These are phyloP conservation scores for Hexactinellida sp. DNA, from an alignment of 37 sponge, comb jelly and placozoan genomes.

Conservation along the genomic window DNA sequence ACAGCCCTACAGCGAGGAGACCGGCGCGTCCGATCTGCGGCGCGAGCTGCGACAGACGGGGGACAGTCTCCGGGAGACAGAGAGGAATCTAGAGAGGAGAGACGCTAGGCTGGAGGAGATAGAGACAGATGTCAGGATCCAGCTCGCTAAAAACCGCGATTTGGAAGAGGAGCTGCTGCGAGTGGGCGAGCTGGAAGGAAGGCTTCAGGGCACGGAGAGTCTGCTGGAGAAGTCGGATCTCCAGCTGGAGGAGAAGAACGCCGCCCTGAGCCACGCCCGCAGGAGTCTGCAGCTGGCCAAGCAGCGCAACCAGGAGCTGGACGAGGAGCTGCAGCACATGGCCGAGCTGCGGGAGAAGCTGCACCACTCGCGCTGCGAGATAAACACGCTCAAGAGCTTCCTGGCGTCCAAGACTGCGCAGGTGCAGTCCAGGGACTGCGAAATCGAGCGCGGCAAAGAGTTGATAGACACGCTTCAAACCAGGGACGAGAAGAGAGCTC, in stretches of 20 bases:
- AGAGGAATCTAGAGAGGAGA: conserved; percentile 26
- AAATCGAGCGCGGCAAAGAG: conserved; percentile 29
- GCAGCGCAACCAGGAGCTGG: conserved; percentile 70
- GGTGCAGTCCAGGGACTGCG: conserved; percentile 48
- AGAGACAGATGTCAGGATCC: conserved; percentile 20
- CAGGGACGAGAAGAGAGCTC: conserved; percentile 52
- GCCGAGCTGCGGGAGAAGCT: conserved; percentile 38
- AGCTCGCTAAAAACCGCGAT: neutral
- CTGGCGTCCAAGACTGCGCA: conserved; percentile 66
- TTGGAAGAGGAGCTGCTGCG: conserved; percentile 20
- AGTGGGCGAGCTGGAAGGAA: conserved; percentile 13
- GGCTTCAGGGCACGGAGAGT: conserved; percentile 15
- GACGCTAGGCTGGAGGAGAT: conserved; percentile 24
- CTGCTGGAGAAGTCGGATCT: conserved; percentile 23
- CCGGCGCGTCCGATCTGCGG: neutral
- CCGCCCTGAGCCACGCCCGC: conserved; percentile 34
- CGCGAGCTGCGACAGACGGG: conserved; percentile 16
- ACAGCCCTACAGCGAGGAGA: neutral
- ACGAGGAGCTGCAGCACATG: conserved; percentile 44
- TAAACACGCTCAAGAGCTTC: conserved; percentile 49
- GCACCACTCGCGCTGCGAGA: conserved; percentile 41
- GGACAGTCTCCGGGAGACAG: conserved; percentile 34
- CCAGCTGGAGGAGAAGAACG: conserved; percentile 57
- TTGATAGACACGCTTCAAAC: conserved; percentile 41
- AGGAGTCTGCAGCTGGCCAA: conserved; percentile 54